Conservation (phyloP, 2,113 vertebrate genomes). For the Paracanthobrama guichenoti region DNA sequence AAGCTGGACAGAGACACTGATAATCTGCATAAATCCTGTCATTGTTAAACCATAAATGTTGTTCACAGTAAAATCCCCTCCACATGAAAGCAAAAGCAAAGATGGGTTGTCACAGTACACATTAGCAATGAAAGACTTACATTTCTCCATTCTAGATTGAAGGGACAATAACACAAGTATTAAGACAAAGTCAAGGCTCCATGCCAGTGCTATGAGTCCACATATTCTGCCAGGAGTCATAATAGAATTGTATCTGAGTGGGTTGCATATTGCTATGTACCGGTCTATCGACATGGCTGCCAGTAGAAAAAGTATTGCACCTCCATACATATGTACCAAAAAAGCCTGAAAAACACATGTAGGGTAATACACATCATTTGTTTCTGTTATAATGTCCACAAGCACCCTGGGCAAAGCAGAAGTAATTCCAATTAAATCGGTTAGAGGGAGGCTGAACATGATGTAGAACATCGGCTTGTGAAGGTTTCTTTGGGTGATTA, state of each 20-base stretch:
- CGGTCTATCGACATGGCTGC: conserved; percentile 54
- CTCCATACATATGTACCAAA: conserved; percentile 42
- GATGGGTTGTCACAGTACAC: conserved; percentile 53
- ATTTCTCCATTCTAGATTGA: conserved; percentile 46
- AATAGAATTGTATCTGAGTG: conserved; percentile 52
- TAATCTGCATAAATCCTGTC: conserved; percentile 51
- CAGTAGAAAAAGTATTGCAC: conserved; percentile 34
- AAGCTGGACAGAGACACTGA: conserved; percentile 49
- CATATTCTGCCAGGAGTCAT: conserved; percentile 40
- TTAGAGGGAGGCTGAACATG: conserved; percentile 46
- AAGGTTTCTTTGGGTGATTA: conserved; percentile 52
- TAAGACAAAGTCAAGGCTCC: conserved; percentile 40
- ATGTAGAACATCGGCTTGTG: conserved; percentile 54
- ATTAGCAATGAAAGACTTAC: conserved; percentile 44
- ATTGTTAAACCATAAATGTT: conserved; percentile 55
- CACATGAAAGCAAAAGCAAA: conserved; percentile 54
- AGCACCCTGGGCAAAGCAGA: conserved; percentile 37
- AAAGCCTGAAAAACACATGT: conserved; percentile 51
- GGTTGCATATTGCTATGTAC: conserved; percentile 52
- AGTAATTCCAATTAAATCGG: conserved; percentile 45
- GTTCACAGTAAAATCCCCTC: conserved; percentile 46
- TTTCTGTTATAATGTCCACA: conserved; percentile 42
- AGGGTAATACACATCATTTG: conserved; percentile 49
- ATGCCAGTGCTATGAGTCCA: conserved; percentile 54
- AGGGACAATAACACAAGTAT: conserved; percentile 43